phyloP scores from a whole-genome alignment of 2,888 invertebrate genomes.

The Neoitamus cyanurus region DNA sequence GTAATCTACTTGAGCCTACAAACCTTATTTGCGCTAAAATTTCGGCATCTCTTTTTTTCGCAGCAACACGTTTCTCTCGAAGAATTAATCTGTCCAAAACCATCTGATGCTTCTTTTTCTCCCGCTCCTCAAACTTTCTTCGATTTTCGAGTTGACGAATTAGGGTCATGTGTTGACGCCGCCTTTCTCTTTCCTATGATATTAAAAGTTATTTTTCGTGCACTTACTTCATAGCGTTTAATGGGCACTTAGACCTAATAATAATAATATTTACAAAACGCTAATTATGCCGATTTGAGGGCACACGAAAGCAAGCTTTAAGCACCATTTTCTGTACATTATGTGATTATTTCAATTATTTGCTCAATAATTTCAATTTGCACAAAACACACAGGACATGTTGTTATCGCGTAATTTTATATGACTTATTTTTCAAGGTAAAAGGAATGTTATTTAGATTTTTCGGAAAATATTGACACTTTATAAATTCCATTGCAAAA shows the following conservation, averaged over 20 bases:
- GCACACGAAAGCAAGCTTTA: conserved; percentile 44
- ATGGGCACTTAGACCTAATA: not conserved
- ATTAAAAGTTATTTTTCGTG: not conserved
- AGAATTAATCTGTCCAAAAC: conserved; percentile 86
- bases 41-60: conserved; percentile 76
- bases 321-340: conserved; percentile 13
- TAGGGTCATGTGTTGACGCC: conserved; percentile 89
- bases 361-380: not conserved
- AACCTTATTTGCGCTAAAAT: conserved; percentile 74
- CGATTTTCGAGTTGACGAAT: conserved; percentile 88
- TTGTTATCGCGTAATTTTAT: not conserved
- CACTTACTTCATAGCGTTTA: not conserved
- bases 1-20: not conserved
- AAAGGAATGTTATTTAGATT: not conserved
- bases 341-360: not conserved
- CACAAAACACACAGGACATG: not conserved
- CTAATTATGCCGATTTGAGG: conserved; percentile 25
- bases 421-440: not conserved
- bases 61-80: conserved; percentile 85
- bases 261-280: conserved; percentile 6
- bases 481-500: not conserved
- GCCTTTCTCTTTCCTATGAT: conserved; percentile 84
- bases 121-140: conserved; percentile 87
- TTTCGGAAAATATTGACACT: not conserved
- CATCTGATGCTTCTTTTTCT: conserved; percentile 73